These are phyloP conservation scores for Drosophila kohkoa DNA, from an alignment of 1,140 invertebrate species.

Conservation along the genomic window DNA sequence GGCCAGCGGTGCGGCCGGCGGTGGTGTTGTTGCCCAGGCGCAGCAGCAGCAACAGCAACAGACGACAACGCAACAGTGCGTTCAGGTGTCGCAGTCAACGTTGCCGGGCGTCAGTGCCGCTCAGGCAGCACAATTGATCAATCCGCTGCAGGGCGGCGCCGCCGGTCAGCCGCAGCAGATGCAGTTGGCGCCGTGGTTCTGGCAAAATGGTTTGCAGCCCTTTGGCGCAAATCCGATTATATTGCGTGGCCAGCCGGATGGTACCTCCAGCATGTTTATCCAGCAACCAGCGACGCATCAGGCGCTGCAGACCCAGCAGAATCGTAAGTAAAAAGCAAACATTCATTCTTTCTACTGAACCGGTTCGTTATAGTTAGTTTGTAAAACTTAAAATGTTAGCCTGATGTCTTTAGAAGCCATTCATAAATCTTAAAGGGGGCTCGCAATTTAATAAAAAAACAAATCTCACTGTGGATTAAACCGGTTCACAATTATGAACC, in stretches of 20 bases:
- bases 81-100: conserved; percentile 88
- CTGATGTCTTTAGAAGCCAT: too few relatives aligned
- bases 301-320: conserved; percentile 78
- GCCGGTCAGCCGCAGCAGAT: conserved; percentile 87
- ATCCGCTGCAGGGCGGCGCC: conserved; percentile 87
- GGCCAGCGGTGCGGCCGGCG: conserved; percentile 36
- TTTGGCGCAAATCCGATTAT: conserved; percentile 93
- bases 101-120: conserved; percentile 86
- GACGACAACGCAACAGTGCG: conserved; percentile 87
- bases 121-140: conserved; percentile 87
- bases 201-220: conserved; percentile 89
- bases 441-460: too few relatives aligned
- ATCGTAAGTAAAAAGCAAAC: conserved; percentile 66
- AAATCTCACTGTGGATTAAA: too few relatives aligned
- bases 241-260: conserved; percentile 91
- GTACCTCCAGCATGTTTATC: conserved; percentile 91
- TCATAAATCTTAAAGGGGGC: too few relatives aligned
- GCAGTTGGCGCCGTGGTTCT: conserved; percentile 88
- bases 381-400: conserved; percentile 20
- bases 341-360: not conserved
- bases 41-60: conserved; percentile 76
- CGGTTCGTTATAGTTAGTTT: not conserved
- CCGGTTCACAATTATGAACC: too few relatives aligned
- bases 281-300: conserved; percentile 90
- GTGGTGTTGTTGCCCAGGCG: conserved; percentile 44